Evolutionary conservation across 2,797 vertebrate genomes (phyloP), one percentile per base, ranked within the genome.

Genomic region (Malacoraja senta): DNA sequence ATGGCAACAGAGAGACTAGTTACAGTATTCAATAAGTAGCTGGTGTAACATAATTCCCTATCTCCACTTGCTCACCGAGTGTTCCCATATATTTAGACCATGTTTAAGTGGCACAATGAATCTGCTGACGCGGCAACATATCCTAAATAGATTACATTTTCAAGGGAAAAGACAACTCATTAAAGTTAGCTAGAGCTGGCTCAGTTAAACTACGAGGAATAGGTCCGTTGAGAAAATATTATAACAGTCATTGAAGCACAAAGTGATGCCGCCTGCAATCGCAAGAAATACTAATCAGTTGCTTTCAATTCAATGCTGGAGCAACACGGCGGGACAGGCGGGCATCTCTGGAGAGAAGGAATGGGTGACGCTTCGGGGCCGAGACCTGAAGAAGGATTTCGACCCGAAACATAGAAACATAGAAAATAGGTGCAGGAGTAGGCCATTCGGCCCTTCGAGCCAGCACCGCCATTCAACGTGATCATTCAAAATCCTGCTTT

Each of bases 111-210:
- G 81, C 61, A 19, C 29, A 17, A 65, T n/a, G 61, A 65, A 17
- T 65, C 61, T 86, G 83, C 83, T 86, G 83, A 86, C 83, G 63
- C 61, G 8, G 61, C 83, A n/a, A n/a, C 58, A 65, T 65, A 61
- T 32, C n/a, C 29, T 26, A 86, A 86, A 86, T 86, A 65, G 63
- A 86, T 86, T 86, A 86, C 26, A 29, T 86, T 86, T 53, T 32
- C 83, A 86, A 65, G 83, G 83, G 63, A 86, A 86, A 86, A 86
- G 29, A 86, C 58, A 86, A 86, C n/a, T 86, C 83, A 86, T 65
- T 86, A 86, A 65, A 86, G 63, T 63, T 32, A 86, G 15, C 83
- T 63, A 32, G 63, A 86, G 61, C 61, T 32, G 83, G n/a, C n/a
- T 32, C 83, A 86, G 83, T 86, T 86, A 19, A 65, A 61, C 58